phyloP scores from a whole-genome alignment of 2,113 vertebrate genomes.

The Oreotrochilus melanogaster region DNA sequence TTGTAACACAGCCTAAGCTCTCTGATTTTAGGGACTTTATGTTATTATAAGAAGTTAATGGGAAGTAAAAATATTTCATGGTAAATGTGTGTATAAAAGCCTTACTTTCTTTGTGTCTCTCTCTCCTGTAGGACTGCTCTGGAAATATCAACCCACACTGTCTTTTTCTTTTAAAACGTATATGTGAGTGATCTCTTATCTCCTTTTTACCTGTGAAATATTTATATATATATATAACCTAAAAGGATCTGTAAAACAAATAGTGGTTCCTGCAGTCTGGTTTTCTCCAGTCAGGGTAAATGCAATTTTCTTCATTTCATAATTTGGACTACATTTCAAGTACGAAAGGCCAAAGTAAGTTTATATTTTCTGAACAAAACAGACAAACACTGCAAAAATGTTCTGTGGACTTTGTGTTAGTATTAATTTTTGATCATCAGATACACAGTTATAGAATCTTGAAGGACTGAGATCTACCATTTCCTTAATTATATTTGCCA shows the following conservation, averaged over 20 bases:
- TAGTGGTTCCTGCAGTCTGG: background rate
- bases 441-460: background rate
- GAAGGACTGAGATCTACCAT: background rate
- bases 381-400: constrained; percentile 18
- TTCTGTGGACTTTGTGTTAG: background rate
- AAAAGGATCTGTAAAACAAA: constrained; percentile 65
- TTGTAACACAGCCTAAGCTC: constrained; percentile 61
- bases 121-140: background rate
- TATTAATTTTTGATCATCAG: background rate
- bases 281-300: constrained; percentile 33
- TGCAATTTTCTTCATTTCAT: constrained; percentile 17
- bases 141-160: constrained; percentile 38
- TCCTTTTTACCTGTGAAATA: constrained; percentile 43
- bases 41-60: constrained; percentile 63
- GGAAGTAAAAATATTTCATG: constrained; percentile 27
- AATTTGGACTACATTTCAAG: constrained; percentile 19
- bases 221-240: constrained; percentile 58
- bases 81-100: background rate
- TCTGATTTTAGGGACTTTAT: constrained; percentile 44
- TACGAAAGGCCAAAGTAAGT: constrained; percentile 32
- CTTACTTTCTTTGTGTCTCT: background rate
- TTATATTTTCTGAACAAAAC: constrained; percentile 46
- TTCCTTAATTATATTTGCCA: background rate
- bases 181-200: background rate
- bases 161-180: constrained; percentile 29